Evolutionary conservation across 2,113 vertebrate genomes (phyloP).

Genomic region (Enhydra lutris): DNA sequence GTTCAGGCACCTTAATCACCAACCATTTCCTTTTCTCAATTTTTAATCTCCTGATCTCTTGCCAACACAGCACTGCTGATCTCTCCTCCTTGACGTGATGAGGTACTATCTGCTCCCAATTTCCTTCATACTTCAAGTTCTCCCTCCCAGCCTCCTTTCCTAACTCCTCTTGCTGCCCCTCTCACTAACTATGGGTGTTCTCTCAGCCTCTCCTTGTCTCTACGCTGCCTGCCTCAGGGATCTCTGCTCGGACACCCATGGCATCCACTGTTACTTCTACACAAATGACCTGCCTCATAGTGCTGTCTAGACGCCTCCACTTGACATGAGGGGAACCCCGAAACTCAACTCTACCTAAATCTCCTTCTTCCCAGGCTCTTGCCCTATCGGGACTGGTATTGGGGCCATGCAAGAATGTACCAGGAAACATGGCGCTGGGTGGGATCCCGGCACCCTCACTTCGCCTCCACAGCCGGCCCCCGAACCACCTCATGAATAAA

Average conservation of each 20-base stretch:
- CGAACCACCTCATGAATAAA: not conserved
- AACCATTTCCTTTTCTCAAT: not conserved
- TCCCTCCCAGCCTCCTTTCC: not conserved
- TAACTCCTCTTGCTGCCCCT: not conserved
- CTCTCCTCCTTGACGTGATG: not conserved
- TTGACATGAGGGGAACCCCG: not conserved
- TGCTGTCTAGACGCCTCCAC: no score
- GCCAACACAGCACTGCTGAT: not conserved
- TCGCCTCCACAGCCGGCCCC: not conserved
- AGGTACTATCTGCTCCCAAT: not conserved
- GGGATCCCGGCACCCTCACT: not conserved
- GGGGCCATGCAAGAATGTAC: not conserved
- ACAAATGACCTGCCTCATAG: not conserved
- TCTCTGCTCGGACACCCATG: not conserved
- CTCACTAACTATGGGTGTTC: not conserved
- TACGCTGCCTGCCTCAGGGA: not conserved
- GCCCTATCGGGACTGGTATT: no score
- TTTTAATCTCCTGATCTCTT: not conserved
- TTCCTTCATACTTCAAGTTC: not conserved
- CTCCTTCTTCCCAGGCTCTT: not conserved
- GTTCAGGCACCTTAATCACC: not conserved
- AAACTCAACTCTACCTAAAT: not conserved
- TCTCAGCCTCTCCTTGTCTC: not conserved
- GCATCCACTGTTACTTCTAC: not conserved
- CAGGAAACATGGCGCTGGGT: not conserved